Evolutionary conservation across 92 coral and sea anemone species (phyloP), one percentile per base, ranked within the genome.

Genomic region (Epizoanthus fatuus): DNA sequence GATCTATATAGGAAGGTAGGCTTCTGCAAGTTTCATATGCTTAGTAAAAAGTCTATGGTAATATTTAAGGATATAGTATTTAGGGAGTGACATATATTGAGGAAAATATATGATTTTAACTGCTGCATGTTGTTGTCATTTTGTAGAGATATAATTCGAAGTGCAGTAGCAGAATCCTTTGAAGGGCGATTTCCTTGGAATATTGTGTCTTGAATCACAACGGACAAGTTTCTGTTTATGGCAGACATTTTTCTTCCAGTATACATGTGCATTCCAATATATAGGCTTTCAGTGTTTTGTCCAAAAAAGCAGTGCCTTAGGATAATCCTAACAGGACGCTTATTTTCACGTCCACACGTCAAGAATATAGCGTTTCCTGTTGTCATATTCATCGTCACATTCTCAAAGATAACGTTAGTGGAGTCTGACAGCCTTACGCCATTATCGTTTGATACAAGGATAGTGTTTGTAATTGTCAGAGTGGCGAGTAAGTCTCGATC

Each of bases 261-360:
- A 7, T 47, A 47, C 52, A 47, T 47, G 52, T 47, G 9, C 52
- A 47, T 47, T 47, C 52, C 52, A 47, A 47, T 13, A 39, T 42
- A 65, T 12, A 16, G 39, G 69, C 69, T 64, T 8, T 64, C 69
- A 3, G 69, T 20, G 69, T 64, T 64, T 39, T 64, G 14, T 64
- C 29, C 69, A 64, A 64, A 64, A 15, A 9, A 64, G 42, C 69
- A 64, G 38, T 32, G 12, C 11, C 40, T 64, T 3, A 64, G 0
- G 69, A 29, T 64, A 19, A 64, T 5, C 7, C 69, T 2, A 25
- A 39, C 69, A 20, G 17, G 42, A 64, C 52, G 7, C 52, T 47
- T 47, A 47, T 47, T 8, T 47, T 6, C 9, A 10, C 12, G 11
- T 47, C 52, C 52, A 47, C 52, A 5, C 52, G 52, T 47, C 52